Conservation (phyloP, 2,113 vertebrate genomes). For the Bubo blakistoni region DNA sequence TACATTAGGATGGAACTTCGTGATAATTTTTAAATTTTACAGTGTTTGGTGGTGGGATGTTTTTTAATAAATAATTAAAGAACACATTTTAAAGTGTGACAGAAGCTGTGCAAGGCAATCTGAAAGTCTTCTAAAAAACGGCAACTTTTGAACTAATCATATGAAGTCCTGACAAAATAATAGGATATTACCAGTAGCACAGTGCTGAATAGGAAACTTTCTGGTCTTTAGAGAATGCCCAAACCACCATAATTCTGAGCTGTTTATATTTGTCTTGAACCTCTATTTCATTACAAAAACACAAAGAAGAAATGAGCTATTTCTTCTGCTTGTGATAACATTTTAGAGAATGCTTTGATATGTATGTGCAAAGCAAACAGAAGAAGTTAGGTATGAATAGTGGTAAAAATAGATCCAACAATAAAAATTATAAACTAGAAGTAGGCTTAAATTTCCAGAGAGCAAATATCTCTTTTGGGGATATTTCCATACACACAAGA, state of each 20-base stretch:
- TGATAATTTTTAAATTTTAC: not conserved
- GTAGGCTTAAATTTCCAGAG: not conserved
- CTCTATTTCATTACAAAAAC: not conserved
- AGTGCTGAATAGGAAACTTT: not conserved
- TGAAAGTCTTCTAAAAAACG: not conserved
- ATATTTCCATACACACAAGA: not conserved
- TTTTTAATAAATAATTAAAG: not conserved
- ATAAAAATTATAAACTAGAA: not conserved
- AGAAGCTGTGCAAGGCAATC: not conserved
- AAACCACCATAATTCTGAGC: not conserved
- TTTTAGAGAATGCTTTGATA: not conserved
- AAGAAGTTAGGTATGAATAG: not conserved
- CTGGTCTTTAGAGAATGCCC: not conserved
- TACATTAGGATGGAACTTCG: not conserved
- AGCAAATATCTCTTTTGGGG: not conserved
- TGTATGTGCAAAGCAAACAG: not conserved
- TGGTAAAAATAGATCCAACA: not conserved
- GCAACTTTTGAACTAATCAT: not conserved
- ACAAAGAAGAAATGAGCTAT: not conserved
- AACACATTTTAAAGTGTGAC: not conserved
- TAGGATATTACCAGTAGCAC: accelerated
- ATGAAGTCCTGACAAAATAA: not conserved
- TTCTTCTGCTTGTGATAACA: not conserved
- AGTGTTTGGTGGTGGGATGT: not conserved
- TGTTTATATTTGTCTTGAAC: not conserved